These are phyloP conservation scores for Nysson spinosus DNA, from an alignment of 2,888 invertebrate genomes.

Conservation along the genomic window DNA sequence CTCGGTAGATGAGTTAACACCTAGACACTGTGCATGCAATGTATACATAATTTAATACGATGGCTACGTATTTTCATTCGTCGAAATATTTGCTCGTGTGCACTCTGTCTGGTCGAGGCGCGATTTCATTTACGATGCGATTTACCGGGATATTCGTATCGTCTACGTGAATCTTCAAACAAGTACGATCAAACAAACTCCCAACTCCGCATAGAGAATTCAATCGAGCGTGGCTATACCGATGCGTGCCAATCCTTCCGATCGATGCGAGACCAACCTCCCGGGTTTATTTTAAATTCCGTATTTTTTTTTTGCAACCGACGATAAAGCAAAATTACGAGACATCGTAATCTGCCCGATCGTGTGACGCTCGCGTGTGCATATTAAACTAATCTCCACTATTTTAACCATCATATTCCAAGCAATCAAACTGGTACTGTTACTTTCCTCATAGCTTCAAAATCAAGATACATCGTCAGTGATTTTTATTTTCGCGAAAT, in stretches of 20 bases:
- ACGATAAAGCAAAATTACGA: slow-evolving; percentile 24
- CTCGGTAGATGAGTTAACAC: too few relatives aligned
- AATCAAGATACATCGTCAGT: too few relatives aligned
- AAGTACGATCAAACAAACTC: background rate
- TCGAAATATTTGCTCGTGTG: slow-evolving; percentile 38
- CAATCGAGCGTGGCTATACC: slow-evolving; percentile 14
- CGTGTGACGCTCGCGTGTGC: slow-evolving; percentile 11
- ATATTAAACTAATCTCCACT: slow-evolving; percentile 11
- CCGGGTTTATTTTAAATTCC: background rate
- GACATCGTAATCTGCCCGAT: slow-evolving; percentile 16
- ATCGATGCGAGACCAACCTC: slow-evolving; percentile 23
- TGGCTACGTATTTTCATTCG: background rate
- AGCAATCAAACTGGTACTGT: background rate
- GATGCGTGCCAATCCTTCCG: slow-evolving; percentile 9
- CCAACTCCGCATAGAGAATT: slow-evolving; percentile 4
- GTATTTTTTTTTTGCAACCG: slow-evolving; percentile 2
- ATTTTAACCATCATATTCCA: background rate
- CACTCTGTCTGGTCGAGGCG: background rate
- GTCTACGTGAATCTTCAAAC: background rate
- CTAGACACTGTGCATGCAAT: slow-evolving; percentile 9
- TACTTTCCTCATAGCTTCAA: background rate
- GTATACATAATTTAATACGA: slow-evolving; percentile 37
- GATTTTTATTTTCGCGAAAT: too few relatives aligned
- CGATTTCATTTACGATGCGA: slow-evolving; percentile 21
- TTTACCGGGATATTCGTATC: slow-evolving; percentile 2